Evolutionary conservation across 2,113 vertebrate species (phyloP), one percentile per base, ranked within the genome.

Genomic region (Leptosomus discolor): DNA sequence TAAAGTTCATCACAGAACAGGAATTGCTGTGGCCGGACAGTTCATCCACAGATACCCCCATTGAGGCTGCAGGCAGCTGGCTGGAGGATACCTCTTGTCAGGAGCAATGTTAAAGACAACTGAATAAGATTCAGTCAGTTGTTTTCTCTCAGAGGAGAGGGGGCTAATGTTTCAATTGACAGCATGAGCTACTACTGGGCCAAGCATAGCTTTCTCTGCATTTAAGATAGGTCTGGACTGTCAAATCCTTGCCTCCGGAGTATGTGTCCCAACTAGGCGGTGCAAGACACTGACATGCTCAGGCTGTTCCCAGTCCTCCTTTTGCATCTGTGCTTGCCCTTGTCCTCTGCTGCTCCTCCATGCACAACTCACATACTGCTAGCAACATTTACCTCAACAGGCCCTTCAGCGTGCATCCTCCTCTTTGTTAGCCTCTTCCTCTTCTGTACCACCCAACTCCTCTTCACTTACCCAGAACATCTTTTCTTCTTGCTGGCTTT

Each of bases 61-160:
- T 0, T 9, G n/a, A 90, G 85, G 67, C 92, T 94, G 67, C 57
- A 79, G 81, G 87, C 85, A 75, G 61, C 73, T 93, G 65, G 65
- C 94, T 94, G 74, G 67, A 94, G 64, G 92, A 76, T 48, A 37
- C 85, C 67, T 90, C 79, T 77, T 94, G 90, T 94, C 88, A 97
- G 92, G 37, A 93, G 41, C 37, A 94, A 69, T 73, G 71, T 61
- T 85, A 58, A 90, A 95, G 45, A 76, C 41, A 67, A 51, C 29
- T 50, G 37, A 69, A 65, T 76, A 85, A 85, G 83, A 90, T 63
- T 30, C 80, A 58, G 70, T 57, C 73, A 68, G 85, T 88, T 93
- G 76, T 94, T 96, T 91, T 92, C 34, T 87, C 69, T 85, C 51
- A 24, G n/a, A 95, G 69, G 64, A 96, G 64, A 84, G 46, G 71